A percentile compares a stretch with the other conserved stretches of the same genome.
phyloP scores from a whole-genome alignment of 2,888 invertebrate species.

The Prenolepis imparis region DNA sequence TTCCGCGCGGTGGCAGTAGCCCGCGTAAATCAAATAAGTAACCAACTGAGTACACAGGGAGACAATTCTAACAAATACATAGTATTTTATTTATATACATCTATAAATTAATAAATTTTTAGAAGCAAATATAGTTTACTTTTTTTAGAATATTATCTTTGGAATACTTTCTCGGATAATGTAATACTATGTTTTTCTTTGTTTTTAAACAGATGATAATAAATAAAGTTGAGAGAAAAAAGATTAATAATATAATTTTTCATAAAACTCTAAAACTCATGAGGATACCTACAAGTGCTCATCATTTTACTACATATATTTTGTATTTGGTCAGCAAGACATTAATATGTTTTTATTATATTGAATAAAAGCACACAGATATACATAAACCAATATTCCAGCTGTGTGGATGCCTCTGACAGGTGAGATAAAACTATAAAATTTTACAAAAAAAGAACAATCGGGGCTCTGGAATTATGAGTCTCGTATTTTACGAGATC shows the following conservation, averaged over 20 bases:
- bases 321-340: background rate
- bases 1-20: too few species aligned
- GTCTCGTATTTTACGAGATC: constrained; percentile 33
- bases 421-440: constrained; percentile 7
- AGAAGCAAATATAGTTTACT: background rate
- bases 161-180: background rate
- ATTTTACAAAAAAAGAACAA: background rate
- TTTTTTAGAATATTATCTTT: background rate
- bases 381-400: background rate
- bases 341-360: constrained; percentile 10
- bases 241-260: background rate
- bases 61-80: too few species aligned
- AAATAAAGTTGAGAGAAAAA: background rate
- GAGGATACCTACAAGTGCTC: background rate
- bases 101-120: background rate
- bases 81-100: background rate
- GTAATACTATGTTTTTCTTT: background rate
- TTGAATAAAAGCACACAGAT: background rate
- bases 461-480: constrained; percentile 5
- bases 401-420: background rate
- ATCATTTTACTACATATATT: background rate
- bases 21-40: too few species aligned
- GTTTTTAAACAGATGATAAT: background rate
- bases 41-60: too few species aligned
- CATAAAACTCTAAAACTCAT: background rate